phyloP scores from a whole-genome alignment of 2,888 invertebrate species.

The Cryptus viduatorius region DNA sequence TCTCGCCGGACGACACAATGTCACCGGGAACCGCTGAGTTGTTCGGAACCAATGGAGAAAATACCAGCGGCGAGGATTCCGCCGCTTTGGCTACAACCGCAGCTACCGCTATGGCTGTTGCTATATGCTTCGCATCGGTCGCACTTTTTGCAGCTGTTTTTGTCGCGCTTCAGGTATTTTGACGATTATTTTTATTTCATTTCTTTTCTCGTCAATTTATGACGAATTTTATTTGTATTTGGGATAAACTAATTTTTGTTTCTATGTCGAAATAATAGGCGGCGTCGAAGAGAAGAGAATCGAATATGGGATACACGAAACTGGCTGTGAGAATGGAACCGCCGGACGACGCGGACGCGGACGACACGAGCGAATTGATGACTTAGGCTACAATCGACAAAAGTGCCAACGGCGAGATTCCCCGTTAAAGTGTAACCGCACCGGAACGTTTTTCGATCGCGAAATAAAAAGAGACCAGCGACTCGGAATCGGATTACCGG shows the following conservation, averaged over 20 bases:
- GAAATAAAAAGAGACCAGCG: constrained; percentile 19
- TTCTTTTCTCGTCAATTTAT: not conserved
- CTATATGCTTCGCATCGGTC: constrained; percentile 89
- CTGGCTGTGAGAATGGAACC: constrained; percentile 81
- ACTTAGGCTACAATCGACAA: constrained; percentile 74
- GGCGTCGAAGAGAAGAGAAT: constrained; percentile 80
- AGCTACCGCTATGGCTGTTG: constrained; percentile 89
- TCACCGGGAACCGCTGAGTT: constrained; percentile 71
- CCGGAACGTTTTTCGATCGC: constrained; percentile 54
- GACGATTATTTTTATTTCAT: not conserved
- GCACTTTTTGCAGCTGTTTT: constrained; percentile 90
- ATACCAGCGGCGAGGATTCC: constrained; percentile 70
- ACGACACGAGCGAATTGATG: constrained; percentile 82
- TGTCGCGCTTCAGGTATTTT: constrained; percentile 90
- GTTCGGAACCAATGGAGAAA: constrained; percentile 67
- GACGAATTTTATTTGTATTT: not conserved
- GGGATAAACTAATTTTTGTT: not conserved
- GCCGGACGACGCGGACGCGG: constrained; percentile 81
- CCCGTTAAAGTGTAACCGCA: constrained; percentile 33
- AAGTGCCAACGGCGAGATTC: constrained; percentile 33
- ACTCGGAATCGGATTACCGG: constrained; percentile 11
- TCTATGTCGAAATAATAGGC: constrained; percentile 73
- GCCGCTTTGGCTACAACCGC: constrained; percentile 86
- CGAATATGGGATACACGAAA: constrained; percentile 82
- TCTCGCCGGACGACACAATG: constrained; percentile 75